Base-by-base conservation (phyloP, 2,888 invertebrate species). In the Drosophila infuscata region DNA sequence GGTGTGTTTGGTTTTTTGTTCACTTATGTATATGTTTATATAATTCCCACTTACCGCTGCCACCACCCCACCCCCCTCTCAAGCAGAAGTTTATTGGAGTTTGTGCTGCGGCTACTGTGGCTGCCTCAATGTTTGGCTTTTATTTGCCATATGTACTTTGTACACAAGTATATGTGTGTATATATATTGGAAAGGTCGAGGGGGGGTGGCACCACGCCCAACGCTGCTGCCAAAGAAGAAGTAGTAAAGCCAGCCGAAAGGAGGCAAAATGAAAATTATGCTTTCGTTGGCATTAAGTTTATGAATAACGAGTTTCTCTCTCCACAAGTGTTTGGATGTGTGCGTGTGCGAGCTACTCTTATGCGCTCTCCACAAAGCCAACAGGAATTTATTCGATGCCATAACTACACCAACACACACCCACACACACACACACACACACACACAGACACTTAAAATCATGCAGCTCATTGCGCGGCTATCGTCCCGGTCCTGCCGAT, bases 271-370 rank as follows among this genome's bases (percentile, higher is more conserved):
- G 85, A 85, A 85, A 85, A 88, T 85, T 85, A 86, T 86, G 83
- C 83, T 86, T 88, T 88, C 83, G 83, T 80, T 83, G 85, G 85
- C 82, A 85, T 86, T 85, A 88, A 83, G 85, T 88, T 86, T 86
- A 86, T 86, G 85, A 86, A 88, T 88, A 86, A 86, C 85, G 88
- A 86, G 88, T 80, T 78, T 65, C 62, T 49, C 38, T 38, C 62
- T 65, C 56, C 63, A 61, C 67, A 51, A 59, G 15, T 60, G 32
- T 68, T 60, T 54, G 60, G 20, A 63, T 33, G 58, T 51, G 54
- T 68, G 56, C 33, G 53, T 57, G 53, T 57, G 61, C 51, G 61
- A 38, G 54, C 58, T 54, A 38, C 58, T 58, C 59, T 77, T 74
- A 32, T 62, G 48, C 60, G 81, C 79, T 79, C 83, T 81, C 62